Evolutionary conservation across 2,797 vertebrate genomes (phyloP).

Genomic region (Vireo griseus): DNA sequence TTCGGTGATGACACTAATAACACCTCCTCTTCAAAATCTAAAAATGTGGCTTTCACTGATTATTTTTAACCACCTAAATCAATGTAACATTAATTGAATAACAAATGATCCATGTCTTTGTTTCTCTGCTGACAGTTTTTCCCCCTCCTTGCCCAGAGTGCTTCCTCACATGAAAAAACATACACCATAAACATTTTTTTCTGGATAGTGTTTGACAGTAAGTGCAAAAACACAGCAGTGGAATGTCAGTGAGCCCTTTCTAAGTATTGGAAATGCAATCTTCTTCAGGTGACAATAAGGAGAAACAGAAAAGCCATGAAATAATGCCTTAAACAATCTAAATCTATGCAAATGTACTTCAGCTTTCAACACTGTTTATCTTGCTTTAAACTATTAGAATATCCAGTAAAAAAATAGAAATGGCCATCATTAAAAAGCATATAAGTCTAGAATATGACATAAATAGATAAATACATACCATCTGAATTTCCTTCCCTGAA

Average conservation of each 20-base stretch:
- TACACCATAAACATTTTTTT: not conserved
- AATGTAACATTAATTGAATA: not conserved
- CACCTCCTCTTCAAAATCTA: not conserved
- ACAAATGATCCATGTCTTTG: not conserved
- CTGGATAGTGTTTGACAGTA: not conserved
- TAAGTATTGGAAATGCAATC: not conserved
- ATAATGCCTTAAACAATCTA: not conserved
- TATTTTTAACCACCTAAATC: not conserved
- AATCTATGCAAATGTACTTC: not conserved
- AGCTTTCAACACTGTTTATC: not conserved
- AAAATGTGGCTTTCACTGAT: not conserved
- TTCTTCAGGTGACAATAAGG: not conserved
- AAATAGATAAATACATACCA: not conserved
- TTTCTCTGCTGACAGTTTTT: not conserved
- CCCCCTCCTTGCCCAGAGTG: fast-evolving
- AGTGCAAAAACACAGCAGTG: not conserved
- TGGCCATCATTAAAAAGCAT: not conserved
- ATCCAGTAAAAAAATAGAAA: not conserved
- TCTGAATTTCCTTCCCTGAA: not conserved
- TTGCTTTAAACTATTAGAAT: not conserved
- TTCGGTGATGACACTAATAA: not conserved
- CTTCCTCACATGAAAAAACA: not conserved
- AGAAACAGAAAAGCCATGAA: not conserved
- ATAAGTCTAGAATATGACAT: not conserved
- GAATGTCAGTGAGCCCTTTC: not conserved